Evolutionary conservation across 2,113 vertebrate species (phyloP).

Genomic region (Pelmatolapia mariae): DNA sequence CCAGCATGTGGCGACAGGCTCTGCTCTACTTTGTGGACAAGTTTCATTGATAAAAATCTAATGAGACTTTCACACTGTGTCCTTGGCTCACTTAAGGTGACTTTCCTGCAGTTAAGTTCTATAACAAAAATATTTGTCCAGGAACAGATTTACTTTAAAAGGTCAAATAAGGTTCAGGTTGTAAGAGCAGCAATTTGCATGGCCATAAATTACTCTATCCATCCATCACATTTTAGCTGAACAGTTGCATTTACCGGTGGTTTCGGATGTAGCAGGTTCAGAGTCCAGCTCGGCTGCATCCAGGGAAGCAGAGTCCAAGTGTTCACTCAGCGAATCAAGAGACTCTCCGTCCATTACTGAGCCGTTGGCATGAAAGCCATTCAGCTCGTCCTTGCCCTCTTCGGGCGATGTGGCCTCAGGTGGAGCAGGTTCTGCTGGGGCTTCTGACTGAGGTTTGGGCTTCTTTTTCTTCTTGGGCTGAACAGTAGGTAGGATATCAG

Average conservation of each 20-base stretch:
- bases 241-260: conserved; percentile 67
- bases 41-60: neutral
- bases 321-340: conserved; percentile 89
- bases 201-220: neutral
- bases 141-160: neutral
- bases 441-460: conserved; percentile 80
- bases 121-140: neutral
- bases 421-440: conserved; percentile 46
- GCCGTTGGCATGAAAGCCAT: conserved; percentile 88
- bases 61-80: neutral
- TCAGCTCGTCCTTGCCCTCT: conserved; percentile 75
- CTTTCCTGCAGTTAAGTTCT: neutral
- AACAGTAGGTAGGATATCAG: neutral
- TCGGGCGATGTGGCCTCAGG: conserved; percentile 50
- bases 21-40: neutral
- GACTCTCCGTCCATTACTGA: conserved; percentile 82
- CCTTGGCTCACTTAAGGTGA: neutral
- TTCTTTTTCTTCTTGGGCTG: conserved; percentile 96
- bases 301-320: conserved; percentile 84
- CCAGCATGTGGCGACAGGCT: neutral
- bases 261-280: conserved; percentile 67
- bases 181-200: neutral
- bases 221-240: neutral
- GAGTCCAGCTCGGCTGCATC: conserved; percentile 84
- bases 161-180: neutral